phyloP scores from a whole-genome alignment of 2,113 vertebrate genomes.

The Lophius piscatorius region DNA sequence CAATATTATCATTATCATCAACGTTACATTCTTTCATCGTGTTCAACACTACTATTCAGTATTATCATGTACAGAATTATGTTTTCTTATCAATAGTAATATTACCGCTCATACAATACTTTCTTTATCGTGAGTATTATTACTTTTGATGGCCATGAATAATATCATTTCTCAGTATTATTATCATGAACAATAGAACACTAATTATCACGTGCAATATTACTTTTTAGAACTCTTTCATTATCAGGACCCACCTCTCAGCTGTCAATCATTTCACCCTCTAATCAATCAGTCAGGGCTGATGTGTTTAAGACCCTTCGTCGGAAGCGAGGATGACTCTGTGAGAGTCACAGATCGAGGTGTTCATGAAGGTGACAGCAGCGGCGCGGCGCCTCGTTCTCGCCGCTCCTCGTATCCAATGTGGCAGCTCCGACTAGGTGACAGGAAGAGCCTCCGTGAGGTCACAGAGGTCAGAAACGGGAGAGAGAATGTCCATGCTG shows the following conservation, averaged over 20 bases:
- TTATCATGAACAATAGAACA: neutral
- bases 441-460: slow-evolving; percentile 10
- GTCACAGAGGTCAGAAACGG: neutral
- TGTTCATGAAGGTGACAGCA: slow-evolving; percentile 27
- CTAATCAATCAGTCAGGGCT: too few relatives aligned
- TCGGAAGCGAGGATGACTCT: neutral
- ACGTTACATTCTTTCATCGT: too few relatives aligned
- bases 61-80: too few relatives aligned
- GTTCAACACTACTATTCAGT: too few relatives aligned
- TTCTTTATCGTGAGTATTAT: too few relatives aligned
- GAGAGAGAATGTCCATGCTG: neutral
- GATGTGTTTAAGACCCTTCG: neutral
- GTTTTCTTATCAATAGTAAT: too few relatives aligned
- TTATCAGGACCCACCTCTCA: neutral
- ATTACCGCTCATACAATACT: too few relatives aligned
- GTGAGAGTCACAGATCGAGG: slow-evolving; percentile 11
- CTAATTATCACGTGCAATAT: too few relatives aligned
- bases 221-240: too few relatives aligned
- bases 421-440: slow-evolving; percentile 37
- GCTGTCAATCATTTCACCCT: slow-evolving; percentile 7
- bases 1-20: too few relatives aligned
- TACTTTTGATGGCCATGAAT: too few relatives aligned
- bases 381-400: slow-evolving; percentile 18
- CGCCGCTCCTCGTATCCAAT: slow-evolving; percentile 31
- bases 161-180: too few relatives aligned